phyloP scores from a whole-genome alignment of 37 sponge, comb jelly and placozoan species.

The Tethya wilhelma region DNA sequence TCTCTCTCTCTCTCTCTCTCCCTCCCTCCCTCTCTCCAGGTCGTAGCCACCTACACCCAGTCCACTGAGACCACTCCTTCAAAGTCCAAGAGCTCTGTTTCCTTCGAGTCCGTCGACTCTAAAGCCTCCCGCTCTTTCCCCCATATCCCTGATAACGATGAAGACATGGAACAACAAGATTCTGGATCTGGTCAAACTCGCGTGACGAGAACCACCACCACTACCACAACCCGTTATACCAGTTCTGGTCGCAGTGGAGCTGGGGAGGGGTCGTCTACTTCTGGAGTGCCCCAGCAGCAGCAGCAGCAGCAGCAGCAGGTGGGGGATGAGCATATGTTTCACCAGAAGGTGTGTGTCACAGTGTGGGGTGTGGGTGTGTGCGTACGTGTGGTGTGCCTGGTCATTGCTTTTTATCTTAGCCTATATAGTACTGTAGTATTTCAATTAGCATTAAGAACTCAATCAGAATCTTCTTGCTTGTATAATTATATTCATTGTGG shows the following conservation, averaged over 20 bases:
- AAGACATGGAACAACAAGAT: conserved; percentile 27
- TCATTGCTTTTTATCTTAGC: too few relatives aligned
- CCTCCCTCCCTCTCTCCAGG: too few relatives aligned
- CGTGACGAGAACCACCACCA: conserved; percentile 1
- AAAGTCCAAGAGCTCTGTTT: neutral
- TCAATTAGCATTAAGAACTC: too few relatives aligned
- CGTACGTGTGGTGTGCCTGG: too few relatives aligned
- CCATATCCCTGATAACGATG: conserved; percentile 24
- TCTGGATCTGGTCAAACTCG: neutral
- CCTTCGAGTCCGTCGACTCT: neutral
- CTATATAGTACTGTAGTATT: too few relatives aligned
- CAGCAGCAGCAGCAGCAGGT: conserved; percentile 19
- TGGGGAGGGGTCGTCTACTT: too few relatives aligned
- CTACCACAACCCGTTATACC: conserved; percentile 13
- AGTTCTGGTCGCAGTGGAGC: too few relatives aligned
- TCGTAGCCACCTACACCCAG: conserved; percentile 75
- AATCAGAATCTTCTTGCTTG: too few relatives aligned
- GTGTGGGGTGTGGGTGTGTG: neutral
- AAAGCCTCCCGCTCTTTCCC: conserved; percentile 36
- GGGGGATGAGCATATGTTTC: conserved; percentile 68
- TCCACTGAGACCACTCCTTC: conserved; percentile 32
- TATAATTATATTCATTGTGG: too few relatives aligned
- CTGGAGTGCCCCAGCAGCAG: too few relatives aligned
- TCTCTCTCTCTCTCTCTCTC: too few relatives aligned
- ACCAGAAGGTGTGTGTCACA: conserved; percentile 54